phyloP scores from a whole-genome alignment of 2,113 vertebrate genomes.

The Herpailurus yagouaroundi region DNA sequence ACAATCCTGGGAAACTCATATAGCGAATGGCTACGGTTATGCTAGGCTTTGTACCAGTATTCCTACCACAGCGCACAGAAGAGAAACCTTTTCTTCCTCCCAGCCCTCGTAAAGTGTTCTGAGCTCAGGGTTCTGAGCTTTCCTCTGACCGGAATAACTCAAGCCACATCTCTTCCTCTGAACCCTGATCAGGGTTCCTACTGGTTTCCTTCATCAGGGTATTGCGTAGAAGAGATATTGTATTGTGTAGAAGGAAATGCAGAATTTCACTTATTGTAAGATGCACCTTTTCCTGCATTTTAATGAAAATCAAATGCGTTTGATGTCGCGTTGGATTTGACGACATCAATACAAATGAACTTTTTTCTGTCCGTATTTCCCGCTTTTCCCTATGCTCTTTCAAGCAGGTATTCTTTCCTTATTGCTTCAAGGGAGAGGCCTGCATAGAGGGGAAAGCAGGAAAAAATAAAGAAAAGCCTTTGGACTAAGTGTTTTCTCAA shows the following conservation, averaged over 20 bases:
- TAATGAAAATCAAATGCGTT: neutral
- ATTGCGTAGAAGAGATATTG: neutral
- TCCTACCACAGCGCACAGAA: neutral
- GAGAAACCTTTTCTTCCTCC: neutral
- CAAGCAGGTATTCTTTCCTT: neutral
- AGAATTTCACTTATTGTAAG: neutral
- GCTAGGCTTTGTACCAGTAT: neutral
- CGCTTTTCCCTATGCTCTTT: neutral
- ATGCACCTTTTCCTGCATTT: neutral
- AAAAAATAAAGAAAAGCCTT: neutral
- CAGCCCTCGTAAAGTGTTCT: neutral
- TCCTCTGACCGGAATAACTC: neutral
- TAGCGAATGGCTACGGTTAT: neutral
- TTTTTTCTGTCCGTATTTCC: neutral
- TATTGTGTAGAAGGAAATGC: neutral
- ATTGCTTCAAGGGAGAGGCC: neutral
- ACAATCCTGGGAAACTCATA: neutral
- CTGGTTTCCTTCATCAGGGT: neutral
- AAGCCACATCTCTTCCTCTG: neutral
- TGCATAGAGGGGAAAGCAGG: neutral
- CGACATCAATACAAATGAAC: neutral
- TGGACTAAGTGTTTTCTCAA: neutral
- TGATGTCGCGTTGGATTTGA: neutral
- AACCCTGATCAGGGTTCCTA: neutral
- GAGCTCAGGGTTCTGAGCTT: neutral